These are phyloP conservation scores for Hermetia illucens DNA, from an alignment of 1,140 invertebrate genomes.

Conservation along the genomic window DNA sequence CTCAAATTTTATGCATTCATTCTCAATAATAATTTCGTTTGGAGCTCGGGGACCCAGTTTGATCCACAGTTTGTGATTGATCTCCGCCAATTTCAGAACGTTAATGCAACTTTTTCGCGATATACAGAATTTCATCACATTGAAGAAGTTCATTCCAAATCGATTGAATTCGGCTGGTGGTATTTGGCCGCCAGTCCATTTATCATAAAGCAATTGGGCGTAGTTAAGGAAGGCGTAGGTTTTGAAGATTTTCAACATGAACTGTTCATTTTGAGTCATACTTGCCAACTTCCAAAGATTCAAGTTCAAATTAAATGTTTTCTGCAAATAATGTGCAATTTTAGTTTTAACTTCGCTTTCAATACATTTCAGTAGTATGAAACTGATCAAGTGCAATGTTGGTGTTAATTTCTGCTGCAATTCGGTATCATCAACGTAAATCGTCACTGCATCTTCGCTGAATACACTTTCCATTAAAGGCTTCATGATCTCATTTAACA, in stretches of 20 bases:
- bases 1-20: conserved; percentile 29
- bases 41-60: conserved; percentile 19
- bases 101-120: conserved; percentile 18
- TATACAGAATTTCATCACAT: conserved; percentile 38
- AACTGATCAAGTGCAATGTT: conserved; percentile 34
- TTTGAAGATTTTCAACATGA: conserved; percentile 16
- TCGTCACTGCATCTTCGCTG: conserved; percentile 19
- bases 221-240: conserved; percentile 17
- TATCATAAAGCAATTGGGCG: conserved; percentile 19
- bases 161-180: conserved; percentile 19
- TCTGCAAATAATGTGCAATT: conserved; percentile 15
- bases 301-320: conserved; percentile 17
- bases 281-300: conserved; percentile 25
- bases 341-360: conserved; percentile 18
- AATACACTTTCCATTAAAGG: conserved; percentile 34
- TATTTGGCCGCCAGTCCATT: conserved; percentile 13
- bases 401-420: conserved; percentile 36
- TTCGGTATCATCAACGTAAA: conserved; percentile 33
- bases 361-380: conserved; percentile 24
- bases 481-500: conserved; percentile 32
- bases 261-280: conserved; percentile 21
- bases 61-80: conserved; percentile 28
- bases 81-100: conserved; percentile 27
- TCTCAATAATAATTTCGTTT: conserved; percentile 23
- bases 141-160: conserved; percentile 28